Percentiles rank a stretch among this genome's conserved stretches.
Conservation (phyloP, 2,113 vertebrate genomes). For the Ardeotis arabs region DNA sequence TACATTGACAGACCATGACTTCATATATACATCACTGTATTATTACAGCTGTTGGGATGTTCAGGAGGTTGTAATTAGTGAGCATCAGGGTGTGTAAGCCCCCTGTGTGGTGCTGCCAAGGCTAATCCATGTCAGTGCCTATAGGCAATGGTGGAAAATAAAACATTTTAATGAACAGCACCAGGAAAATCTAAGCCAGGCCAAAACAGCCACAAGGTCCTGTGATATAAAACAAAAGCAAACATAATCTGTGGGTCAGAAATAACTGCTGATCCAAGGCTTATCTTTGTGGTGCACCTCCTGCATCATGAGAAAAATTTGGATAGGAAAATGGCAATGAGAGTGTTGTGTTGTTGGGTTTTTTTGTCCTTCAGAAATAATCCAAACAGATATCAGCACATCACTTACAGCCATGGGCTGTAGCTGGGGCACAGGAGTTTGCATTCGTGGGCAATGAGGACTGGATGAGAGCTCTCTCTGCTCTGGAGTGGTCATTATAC, state of each 20-base stretch:
- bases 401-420: background rate
- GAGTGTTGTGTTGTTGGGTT: background rate
- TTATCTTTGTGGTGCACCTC: background rate
- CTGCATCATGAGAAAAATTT: background rate
- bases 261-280: background rate
- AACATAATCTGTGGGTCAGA: background rate
- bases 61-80: conserved; percentile 62
- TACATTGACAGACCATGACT: background rate
- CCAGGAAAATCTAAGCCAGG: conserved; percentile 24
- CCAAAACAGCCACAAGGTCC: background rate
- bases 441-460: background rate
- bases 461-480: background rate
- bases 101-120: conserved; percentile 20
- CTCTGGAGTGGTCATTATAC: background rate
- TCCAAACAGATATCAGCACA: background rate
- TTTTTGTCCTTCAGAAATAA: background rate
- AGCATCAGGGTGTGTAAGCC: conserved; percentile 39
- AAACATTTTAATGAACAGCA: conserved; percentile 33
- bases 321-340: background rate
- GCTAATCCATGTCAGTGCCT: conserved; percentile 51
- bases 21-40: conserved; percentile 18
- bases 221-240: background rate
- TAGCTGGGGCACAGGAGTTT: background rate
- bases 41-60: conserved; percentile 23
- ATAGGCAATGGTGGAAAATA: conserved; percentile 28